phyloP scores from a whole-genome alignment of 2,113 vertebrate genomes.

The Pipra filicauda region DNA sequence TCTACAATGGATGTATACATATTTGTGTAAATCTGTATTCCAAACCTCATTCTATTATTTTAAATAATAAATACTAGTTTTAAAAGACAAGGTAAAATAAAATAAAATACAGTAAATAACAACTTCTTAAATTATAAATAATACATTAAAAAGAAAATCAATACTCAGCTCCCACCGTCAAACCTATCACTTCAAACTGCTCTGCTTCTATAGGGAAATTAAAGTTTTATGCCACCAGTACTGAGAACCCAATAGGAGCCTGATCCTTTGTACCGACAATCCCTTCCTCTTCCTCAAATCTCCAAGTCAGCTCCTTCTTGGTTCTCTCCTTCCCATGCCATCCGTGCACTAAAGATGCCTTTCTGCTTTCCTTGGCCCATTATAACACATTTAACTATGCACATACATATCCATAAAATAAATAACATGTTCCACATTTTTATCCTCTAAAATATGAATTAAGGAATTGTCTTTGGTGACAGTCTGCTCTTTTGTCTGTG shows the following conservation, averaged over 20 bases:
- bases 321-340: not conserved
- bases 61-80: not conserved
- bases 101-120: not conserved
- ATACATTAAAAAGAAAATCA: not conserved
- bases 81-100: not conserved
- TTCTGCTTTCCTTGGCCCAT: not conserved
- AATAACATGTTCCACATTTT: not conserved
- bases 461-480: not conserved
- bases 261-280: not conserved
- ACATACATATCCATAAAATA: not conserved
- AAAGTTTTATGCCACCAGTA: not conserved
- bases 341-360: not conserved
- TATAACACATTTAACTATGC: not conserved
- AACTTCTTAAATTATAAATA: slow-evolving; percentile 4
- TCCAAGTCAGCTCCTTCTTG: not conserved
- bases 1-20: fast-evolving
- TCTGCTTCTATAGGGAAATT: not conserved
- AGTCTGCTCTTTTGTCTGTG: not conserved
- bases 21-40: not conserved
- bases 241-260: not conserved
- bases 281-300: not conserved
- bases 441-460: not conserved
- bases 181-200: not conserved
- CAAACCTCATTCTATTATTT: not conserved
- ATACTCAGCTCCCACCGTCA: not conserved